Conservation (phyloP, 2,888 invertebrate species). For the Himalopsyche tibetana region DNA sequence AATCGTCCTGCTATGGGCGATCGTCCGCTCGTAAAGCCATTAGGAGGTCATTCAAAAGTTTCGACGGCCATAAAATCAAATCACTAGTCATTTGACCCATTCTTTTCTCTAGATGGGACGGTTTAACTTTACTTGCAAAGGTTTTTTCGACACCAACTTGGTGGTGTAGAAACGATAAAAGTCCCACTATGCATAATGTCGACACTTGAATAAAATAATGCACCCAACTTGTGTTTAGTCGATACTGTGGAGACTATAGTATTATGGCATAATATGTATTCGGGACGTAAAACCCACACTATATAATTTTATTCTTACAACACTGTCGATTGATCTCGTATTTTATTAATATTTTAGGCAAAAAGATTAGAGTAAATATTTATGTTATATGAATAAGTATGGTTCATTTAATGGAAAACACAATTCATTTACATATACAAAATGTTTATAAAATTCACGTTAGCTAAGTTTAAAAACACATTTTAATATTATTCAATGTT, state of each 20-base stretch:
- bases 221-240: not conserved
- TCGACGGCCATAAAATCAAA: conserved; percentile 61
- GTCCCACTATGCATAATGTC: conserved; percentile 10
- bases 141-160: not conserved
- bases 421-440: no score
- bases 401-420: no score
- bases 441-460: no score
- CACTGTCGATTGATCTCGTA: no score
- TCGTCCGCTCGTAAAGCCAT: conserved; percentile 58
- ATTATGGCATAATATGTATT: not conserved
- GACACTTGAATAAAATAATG: conserved; percentile 34
- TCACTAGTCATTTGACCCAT: conserved; percentile 61
- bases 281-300: no score
- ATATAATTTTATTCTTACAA: no score
- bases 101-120: conserved; percentile 51
- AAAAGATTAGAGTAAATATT: no score
- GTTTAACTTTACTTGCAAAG: conserved; percentile 52
- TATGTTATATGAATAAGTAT: no score
- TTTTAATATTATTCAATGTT: no score
- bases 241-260: not conserved
- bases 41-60: conserved; percentile 62
- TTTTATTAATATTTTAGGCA: no score
- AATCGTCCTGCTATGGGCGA: not conserved
- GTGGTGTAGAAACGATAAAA: conserved; percentile 25
- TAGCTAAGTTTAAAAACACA: no score